phyloP scores from a whole-genome alignment of 1,140 invertebrate species.

The Diorhabda elongata region DNA sequence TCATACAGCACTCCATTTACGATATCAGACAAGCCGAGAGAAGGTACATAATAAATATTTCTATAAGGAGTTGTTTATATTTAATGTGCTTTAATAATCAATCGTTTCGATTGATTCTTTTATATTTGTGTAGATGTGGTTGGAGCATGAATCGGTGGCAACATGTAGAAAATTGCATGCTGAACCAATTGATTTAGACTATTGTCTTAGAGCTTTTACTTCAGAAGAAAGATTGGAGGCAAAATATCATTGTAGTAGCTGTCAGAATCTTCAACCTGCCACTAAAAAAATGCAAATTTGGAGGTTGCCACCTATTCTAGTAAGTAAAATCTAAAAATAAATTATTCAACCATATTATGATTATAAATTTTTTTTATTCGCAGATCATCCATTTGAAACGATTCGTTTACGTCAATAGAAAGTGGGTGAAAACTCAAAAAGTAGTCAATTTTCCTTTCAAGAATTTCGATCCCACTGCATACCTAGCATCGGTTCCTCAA shows the following conservation, averaged over 20 bases:
- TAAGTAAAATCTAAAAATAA: slow-evolving; percentile 45
- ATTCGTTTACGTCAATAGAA: slow-evolving; percentile 82
- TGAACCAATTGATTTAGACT: slow-evolving; percentile 74
- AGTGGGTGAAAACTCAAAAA: slow-evolving; percentile 92
- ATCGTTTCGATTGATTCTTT: slow-evolving; percentile 1
- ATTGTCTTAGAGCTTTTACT: slow-evolving; percentile 81
- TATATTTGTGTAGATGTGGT: slow-evolving; percentile 54
- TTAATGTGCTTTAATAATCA: not conserved
- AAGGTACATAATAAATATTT: slow-evolving; percentile 51
- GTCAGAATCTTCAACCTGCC: slow-evolving; percentile 75
- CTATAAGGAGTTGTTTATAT: slow-evolving; percentile 3
- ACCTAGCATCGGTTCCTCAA: slow-evolving; percentile 70
- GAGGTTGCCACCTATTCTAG: slow-evolving; percentile 80
- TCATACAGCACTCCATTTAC: slow-evolving; percentile 80
- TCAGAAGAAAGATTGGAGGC: slow-evolving; percentile 79
- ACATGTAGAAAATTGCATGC: slow-evolving; percentile 64
- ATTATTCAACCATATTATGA: no score
- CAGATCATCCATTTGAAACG: slow-evolving; percentile 87
- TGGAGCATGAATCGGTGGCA: slow-evolving; percentile 68
- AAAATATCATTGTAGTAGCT: slow-evolving; percentile 79
- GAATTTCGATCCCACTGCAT: slow-evolving; percentile 77
- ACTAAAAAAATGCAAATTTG: slow-evolving; percentile 87
- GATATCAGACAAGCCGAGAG: slow-evolving; percentile 79
- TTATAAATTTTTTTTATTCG: slow-evolving; percentile 23
- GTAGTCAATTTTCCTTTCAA: slow-evolving; percentile 82